Percentiles rank a stretch among this genome's conserved stretches.
phyloP scores from a whole-genome alignment of 2,113 vertebrate species.

The Vulpes ferrilata region DNA sequence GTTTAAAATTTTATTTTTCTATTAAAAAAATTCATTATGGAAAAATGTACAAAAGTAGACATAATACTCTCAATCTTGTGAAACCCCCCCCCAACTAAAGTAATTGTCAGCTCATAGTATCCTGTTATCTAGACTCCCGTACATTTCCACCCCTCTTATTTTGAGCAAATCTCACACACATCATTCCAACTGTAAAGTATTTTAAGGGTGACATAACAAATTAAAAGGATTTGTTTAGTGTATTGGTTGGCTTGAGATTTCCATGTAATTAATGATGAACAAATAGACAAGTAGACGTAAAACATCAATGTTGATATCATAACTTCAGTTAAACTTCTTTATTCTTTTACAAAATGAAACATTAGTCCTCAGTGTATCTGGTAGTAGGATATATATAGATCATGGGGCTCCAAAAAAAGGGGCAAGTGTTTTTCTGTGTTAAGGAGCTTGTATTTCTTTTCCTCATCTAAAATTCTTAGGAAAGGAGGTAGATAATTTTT shows the following conservation, averaged over 20 bases:
- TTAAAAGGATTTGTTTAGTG: conserved; percentile 6
- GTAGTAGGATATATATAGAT: conserved; percentile 12
- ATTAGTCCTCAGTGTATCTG: neutral
- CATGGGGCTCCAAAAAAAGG: neutral
- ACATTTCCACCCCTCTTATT: neutral
- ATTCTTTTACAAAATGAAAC: conserved; percentile 42
- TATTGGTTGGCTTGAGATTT: conserved; percentile 31
- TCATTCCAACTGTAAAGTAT: neutral
- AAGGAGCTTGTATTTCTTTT: neutral
- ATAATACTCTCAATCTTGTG: neutral
- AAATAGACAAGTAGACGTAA: conserved; percentile 46
- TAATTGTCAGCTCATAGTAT: neutral
- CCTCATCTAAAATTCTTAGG: neutral
- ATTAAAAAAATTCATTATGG: conserved; percentile 13
- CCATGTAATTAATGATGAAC: conserved; percentile 23
- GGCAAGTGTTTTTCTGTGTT: neutral
- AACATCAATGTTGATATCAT: neutral
- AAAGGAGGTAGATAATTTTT: neutral
- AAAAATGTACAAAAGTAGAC: neutral
- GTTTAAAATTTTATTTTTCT: conserved; percentile 49
- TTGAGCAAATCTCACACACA: neutral
- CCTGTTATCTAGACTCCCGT: neutral
- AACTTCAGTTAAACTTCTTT: conserved; percentile 19
- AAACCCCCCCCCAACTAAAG: neutral
- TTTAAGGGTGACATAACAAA: conserved; percentile 1